Base-by-base conservation (phyloP, 2,888 invertebrate genomes). In the Oligia fasciuncula region DNA sequence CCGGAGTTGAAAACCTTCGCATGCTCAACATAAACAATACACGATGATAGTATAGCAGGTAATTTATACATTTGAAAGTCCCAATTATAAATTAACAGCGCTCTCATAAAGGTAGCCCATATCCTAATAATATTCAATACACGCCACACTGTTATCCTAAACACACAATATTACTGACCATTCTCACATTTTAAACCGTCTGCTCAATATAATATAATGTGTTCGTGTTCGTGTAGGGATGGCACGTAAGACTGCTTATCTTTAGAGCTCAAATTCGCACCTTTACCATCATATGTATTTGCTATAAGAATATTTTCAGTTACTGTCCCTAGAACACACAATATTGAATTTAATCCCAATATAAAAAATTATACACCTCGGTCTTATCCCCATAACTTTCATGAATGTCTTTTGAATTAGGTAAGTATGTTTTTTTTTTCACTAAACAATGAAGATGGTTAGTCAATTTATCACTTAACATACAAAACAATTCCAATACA, bases 101-200 rank as follows among this genome's bases (percentile, higher is more conserved):
- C 57, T 19, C 35, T 74, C 29, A 23, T 29, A 29, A 14, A 40
- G 17, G 9, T 29, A 63, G 17, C 4, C n/a, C 40, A 19, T 5
- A 29, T 29, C 40, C 43, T 49, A 35, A 76, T 35, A 43, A 60
- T 43, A 76, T 83, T 43, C 43, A 51, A 14, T 43, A 51, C 66
- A 43, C 29, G 19, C 17, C 11, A 6, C 23, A n/a, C 43, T n/a
- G 49, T 51, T 60, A 43, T 66, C 79, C 82, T 81, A 73, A 81
- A 40, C 65, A 81, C 62, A 81, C 75, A 57, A 66, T 79, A 43
- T 51, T n/a, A 51, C 76, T 66, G 66, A 75, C 60, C 57, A 51
- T 60, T 35, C 17, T 40, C 65, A 62, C 43, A 71, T 49, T 29
- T 0, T 35, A 43, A 40, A 1, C 23, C 9, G 57, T 60, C 14